Evolutionary conservation across 1,140 invertebrate species (phyloP).

Genomic region (Drosophila gunungcola): DNA sequence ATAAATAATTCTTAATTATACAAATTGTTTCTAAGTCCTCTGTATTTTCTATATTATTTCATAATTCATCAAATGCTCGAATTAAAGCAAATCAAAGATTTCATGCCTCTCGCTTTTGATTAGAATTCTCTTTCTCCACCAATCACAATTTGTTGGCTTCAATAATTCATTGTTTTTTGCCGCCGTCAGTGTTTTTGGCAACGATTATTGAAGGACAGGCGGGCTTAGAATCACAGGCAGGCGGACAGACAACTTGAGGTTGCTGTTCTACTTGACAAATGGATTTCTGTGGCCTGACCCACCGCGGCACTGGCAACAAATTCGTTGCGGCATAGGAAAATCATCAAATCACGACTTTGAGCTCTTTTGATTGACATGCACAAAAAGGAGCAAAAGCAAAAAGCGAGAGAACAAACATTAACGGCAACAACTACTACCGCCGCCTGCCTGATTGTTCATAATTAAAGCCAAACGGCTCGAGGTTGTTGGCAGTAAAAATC

Average conservation of each 20-base stretch:
- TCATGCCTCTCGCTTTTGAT: conserved; percentile 42
- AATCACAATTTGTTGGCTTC: conserved; percentile 46
- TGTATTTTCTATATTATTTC: not conserved
- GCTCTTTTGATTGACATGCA: conserved; percentile 79
- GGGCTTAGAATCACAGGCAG: conserved; percentile 38
- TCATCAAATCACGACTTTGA: conserved; percentile 80
- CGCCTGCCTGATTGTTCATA: conserved; percentile 72
- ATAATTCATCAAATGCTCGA: conserved; percentile 32
- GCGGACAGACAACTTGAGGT: conserved; percentile 55
- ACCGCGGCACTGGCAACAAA: conserved; percentile 30
- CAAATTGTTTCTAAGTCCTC: not conserved
- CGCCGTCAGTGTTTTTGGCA: conserved; percentile 42
- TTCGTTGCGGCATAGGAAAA: conserved; percentile 56
- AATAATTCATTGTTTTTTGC: conserved; percentile 55
- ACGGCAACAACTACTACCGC: conserved; percentile 28
- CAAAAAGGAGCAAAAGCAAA: conserved; percentile 44
- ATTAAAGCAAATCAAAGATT: conserved; percentile 28
- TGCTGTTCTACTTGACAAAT: conserved; percentile 72
- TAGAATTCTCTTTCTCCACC: conserved; percentile 46
- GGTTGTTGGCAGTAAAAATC: conserved; percentile 44
- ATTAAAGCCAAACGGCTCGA: conserved; percentile 67
- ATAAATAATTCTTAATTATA: not conserved
- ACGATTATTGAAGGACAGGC: conserved; percentile 58
- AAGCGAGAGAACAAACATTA: conserved; percentile 27
- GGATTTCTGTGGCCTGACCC: conserved; percentile 55